Evolutionary conservation across 2,888 invertebrate genomes (phyloP), one percentile per base, ranked within the genome.

Genomic region (Pecten maximus): DNA sequence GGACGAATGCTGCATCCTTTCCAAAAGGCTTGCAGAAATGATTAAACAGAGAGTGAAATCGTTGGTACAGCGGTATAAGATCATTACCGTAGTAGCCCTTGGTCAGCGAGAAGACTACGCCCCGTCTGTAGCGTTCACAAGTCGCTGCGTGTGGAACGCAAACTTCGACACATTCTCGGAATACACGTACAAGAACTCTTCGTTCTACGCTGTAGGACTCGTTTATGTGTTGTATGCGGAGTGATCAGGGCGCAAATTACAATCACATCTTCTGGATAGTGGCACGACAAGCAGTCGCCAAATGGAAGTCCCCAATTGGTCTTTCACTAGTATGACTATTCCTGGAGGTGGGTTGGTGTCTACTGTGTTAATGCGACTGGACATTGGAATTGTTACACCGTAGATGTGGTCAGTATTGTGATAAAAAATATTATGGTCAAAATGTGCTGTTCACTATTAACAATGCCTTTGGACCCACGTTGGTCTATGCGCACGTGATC

Each of bases 141-240:
- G 95, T 89, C 91, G 95, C 40, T 95, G 95, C 92, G 93, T 96
- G 40, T 95, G 96, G 96, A 95, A 95, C 91, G 94, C 93, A 40
- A 93, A 94, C 54, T 91, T 93, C 74, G 96, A 95, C 92, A 95
- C 93, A 87, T 95, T 94, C 89, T 94, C 95, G 3, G 96, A 96
- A 89, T 93, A 94, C 16, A 93, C 93, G 2, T 95, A 93, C 90
- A 92, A 93, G 50, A 95, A 94, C 87, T 91, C 91, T 15, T 91
- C 91, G 12, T 60, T 96, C 48, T 95, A 94, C 89, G 96, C 95
- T 0, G 93, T 95, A 16, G 96, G 95, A 16, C 91, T 95, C 10
- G 94, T 95, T 16, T 95, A 95, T 90, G 95, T 94, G 0, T 48
- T 95, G 28, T 96, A 95, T 89, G 89, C 91, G n/a, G 96, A 96